These are phyloP conservation scores for Xenopus tropicalis DNA, from an alignment of 2,113 vertebrate genomes.

Conservation along the genomic window UCB_Xtro_10.0 CM004447.2:142977001-142977500, in stretches of 20 bases:
- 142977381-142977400: slow-evolving; percentile 37
- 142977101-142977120: too few relatives aligned
- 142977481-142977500: slow-evolving; percentile 9
- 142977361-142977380: slow-evolving; percentile 42
- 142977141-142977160: too few relatives aligned
- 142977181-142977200: too few relatives aligned
- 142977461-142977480: slow-evolving; percentile 35
- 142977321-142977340: slow-evolving; percentile 38
- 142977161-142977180: too few relatives aligned
- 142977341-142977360: slow-evolving; percentile 19
- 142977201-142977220: not conserved
- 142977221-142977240: too few relatives aligned
- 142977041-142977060: too few relatives aligned
- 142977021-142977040: too few relatives aligned
- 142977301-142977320: slow-evolving; percentile 30
- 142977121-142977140: too few relatives aligned
- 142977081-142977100: too few relatives aligned
- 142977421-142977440: slow-evolving; percentile 39
- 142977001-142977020: too few relatives aligned
- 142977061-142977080: too few relatives aligned
- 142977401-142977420: slow-evolving; percentile 41
- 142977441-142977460: slow-evolving; percentile 33
- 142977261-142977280: slow-evolving; percentile 27
- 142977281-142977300: slow-evolving; percentile 42
- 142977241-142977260: too few relatives aligned